Evolutionary conservation across 2,797 vertebrate species (phyloP).

Genomic region (Enteromius afrohamiltoni): DNA sequence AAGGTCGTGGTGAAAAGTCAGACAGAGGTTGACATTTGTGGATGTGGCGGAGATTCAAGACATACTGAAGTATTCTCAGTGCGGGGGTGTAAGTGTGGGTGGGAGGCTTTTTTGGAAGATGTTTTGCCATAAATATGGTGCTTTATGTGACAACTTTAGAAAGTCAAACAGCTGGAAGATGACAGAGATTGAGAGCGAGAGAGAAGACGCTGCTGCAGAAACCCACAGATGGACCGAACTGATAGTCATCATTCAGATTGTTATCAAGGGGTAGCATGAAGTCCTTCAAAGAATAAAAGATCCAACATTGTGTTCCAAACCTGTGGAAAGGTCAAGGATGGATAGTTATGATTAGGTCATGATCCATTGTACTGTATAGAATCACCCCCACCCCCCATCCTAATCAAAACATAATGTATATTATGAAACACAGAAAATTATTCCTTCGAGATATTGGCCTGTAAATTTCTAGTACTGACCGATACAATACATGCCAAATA

Average conservation of each 20-base stretch:
- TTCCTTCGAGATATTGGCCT: too few relatives aligned
- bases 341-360: too few relatives aligned
- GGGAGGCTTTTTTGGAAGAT: conserved; percentile 6
- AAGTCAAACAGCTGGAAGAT: conserved; percentile 35
- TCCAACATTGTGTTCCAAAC: neutral
- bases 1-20: neutral
- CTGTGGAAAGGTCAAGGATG: too few relatives aligned
- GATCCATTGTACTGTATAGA: too few relatives aligned
- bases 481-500: neutral
- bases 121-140: conserved; percentile 39
- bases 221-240: neutral
- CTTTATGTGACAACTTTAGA: conserved; percentile 47
- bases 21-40: conserved; percentile 9
- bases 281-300: neutral
- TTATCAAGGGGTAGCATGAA: neutral
- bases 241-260: neutral
- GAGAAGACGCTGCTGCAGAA: neutral
- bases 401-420: neutral
- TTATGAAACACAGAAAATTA: neutral
- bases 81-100: conserved; percentile 3
- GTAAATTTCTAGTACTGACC: neutral
- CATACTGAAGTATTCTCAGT: neutral
- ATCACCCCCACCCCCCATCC: too few relatives aligned
- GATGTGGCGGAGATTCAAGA: neutral
- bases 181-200: neutral